These are phyloP conservation scores for Ellobium chinense DNA, from an alignment of 2,888 invertebrate species.

Conservation along the genomic window DNA sequence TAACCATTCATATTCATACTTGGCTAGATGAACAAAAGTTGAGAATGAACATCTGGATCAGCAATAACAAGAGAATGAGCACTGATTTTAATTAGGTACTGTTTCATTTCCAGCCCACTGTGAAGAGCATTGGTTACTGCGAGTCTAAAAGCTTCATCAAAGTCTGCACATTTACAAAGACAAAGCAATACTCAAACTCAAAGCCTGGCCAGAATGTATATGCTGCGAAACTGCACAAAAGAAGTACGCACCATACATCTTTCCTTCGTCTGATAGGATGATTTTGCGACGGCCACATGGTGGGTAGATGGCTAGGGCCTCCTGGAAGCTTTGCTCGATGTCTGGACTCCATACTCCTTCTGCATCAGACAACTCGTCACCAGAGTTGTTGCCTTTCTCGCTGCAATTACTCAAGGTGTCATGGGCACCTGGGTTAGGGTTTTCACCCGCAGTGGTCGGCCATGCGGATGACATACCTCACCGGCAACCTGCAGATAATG, in stretches of 20 bases:
- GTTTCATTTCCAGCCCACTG: too few relatives aligned
- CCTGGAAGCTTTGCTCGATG: slow-evolving; percentile 99
- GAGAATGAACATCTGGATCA: too few relatives aligned
- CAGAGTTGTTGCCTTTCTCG: slow-evolving; percentile 86
- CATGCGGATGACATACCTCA: slow-evolving; percentile 64
- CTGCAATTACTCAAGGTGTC: slow-evolving; percentile 47
- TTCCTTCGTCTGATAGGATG: slow-evolving; percentile 99
- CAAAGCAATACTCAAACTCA: too few relatives aligned
- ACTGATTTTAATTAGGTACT: too few relatives aligned
- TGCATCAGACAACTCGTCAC: slow-evolving; percentile 94
- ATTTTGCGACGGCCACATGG: slow-evolving; percentile 99
- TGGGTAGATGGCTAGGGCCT: slow-evolving; percentile 99
- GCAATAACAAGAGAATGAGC: too few relatives aligned
- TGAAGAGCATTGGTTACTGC: too few relatives aligned
- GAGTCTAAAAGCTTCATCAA: too few relatives aligned
- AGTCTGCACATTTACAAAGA: too few relatives aligned
- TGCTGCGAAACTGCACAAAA: neutral
- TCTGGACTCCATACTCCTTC: slow-evolving; percentile 99
- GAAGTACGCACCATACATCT: slow-evolving; percentile 98
- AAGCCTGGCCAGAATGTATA: too few relatives aligned
- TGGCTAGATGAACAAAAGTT: too few relatives aligned
- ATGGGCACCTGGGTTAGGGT: slow-evolving; percentile 46
- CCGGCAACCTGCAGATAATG: slow-evolving; percentile 19
- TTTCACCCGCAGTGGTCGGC: slow-evolving; percentile 62
- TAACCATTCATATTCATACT: too few relatives aligned